Evolutionary conservation across 2,888 invertebrate genomes (phyloP).

Genomic region (Cephus runcator): DNA sequence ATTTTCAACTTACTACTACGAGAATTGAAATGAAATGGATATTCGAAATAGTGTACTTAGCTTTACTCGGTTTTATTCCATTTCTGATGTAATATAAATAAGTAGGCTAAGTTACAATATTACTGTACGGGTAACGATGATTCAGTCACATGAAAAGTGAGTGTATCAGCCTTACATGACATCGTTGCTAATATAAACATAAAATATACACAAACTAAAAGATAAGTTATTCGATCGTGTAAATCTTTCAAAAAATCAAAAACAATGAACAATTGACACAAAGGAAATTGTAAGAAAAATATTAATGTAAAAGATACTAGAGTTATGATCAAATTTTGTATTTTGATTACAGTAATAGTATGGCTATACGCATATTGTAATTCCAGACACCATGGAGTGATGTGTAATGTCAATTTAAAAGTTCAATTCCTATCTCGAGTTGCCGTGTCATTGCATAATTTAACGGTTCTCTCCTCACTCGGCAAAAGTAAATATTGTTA

Average conservation of each 20-base stretch:
- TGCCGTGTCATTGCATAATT: constrained; percentile 12
- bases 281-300: constrained; percentile 5
- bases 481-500: constrained; percentile 6
- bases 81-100: constrained; percentile 21
- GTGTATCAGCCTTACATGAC: constrained; percentile 4
- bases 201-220: background rate
- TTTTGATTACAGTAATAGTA: constrained; percentile 6
- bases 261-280: constrained; percentile 6
- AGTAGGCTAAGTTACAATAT: constrained; percentile 20
- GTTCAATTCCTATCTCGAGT: constrained; percentile 16
- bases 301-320: background rate
- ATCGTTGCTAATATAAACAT: constrained; percentile 11
- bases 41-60: background rate
- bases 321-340: background rate
- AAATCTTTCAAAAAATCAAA: background rate
- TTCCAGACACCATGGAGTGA: constrained; percentile 8
- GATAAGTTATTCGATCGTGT: constrained; percentile 8
- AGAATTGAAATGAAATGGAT: background rate
- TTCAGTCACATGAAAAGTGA: constrained; percentile 10
- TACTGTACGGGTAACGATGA: constrained; percentile 15
- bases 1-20: background rate
- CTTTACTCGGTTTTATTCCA: constrained; percentile 20
- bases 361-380: constrained; percentile 13
- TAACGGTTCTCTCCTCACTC: background rate
- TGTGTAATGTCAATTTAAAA: constrained; percentile 13